Evolutionary conservation across 2,797 vertebrate genomes (phyloP).

Genomic region (Rhinogobio ventralis): DNA sequence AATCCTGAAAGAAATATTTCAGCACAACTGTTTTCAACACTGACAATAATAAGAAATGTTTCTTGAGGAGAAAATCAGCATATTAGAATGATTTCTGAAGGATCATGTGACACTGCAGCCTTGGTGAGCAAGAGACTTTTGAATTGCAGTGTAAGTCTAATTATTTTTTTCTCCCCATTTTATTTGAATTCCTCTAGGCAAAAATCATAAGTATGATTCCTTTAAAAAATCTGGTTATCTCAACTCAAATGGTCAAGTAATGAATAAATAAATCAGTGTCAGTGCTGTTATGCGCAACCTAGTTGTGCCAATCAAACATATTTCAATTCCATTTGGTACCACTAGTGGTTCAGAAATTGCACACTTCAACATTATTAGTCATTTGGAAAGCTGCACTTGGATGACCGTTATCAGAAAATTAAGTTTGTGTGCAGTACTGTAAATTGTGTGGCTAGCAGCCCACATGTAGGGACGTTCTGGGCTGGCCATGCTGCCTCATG

Average conservation of each 20-base stretch:
- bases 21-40: neutral
- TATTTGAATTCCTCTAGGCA: neutral
- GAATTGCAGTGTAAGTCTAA: neutral
- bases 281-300: neutral
- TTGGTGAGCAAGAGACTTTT: neutral
- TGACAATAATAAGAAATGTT: neutral
- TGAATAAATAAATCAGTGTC: neutral
- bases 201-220: neutral
- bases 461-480: conserved; percentile 6
- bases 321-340: neutral
- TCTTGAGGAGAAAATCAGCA: neutral
- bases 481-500: conserved; percentile 39
- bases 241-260: neutral
- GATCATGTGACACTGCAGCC: neutral
- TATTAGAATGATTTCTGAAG: neutral
- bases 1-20: neutral
- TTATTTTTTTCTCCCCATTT: neutral
- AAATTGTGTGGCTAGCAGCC: conserved; percentile 30
- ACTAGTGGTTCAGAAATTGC: conserved; percentile 13
- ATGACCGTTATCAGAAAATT: conserved; percentile 56
- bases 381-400: conserved; percentile 32
- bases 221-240: neutral
- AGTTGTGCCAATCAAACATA: neutral
- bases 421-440: conserved; percentile 47
- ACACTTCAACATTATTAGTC: conserved; percentile 21